Base-by-base conservation (phyloP, 2,888 invertebrate genomes). In the Pogonocherus hispidulus region DNA sequence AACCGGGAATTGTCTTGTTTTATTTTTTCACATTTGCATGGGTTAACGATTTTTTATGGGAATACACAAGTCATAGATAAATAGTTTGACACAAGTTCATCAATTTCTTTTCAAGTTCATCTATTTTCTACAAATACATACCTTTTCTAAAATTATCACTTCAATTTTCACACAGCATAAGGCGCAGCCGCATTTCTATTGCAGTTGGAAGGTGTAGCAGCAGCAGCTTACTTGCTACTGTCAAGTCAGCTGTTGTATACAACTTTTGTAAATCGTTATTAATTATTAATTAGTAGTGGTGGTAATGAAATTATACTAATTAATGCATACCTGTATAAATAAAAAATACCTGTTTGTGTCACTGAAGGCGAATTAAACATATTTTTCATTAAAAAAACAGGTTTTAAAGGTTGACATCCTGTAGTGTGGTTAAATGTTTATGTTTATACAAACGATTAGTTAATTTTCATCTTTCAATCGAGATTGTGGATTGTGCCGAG, bases 191-290 rank as follows among this genome's bases (percentile, higher is more conserved):
- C 54, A 16, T 2, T 14, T 32, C 32, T 27, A 16, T 16, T 19
- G 18, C 3, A n/a, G 22, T 20, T 18, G 14, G 20, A 44, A 57
- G 57, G 57, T 57, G 57, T 57, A 57, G n/a, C 22, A 44, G 23
- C 57, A n/a, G n/a, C n/a, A n/a, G n/a, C n/a, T n/a, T n/a, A n/a
- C n/a, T n/a, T n/a, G n/a, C n/a, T n/a, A n/a, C n/a, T 59, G 75
- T 76, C 76, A 76, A 72, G 73, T 77, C 75, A 75, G 75, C 75
- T 75, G 73, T 75, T 74, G n/a, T 71, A 65, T 66, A 70, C 63
- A 72, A 74, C 69, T 70, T 68, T 63, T 62, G 70, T 66, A 65
- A 66, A 72, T 67, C n/a, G n/a, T n/a, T 57, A 63, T 41, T 5
- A n/a, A 41, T 11, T 14, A 49, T 16, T 66, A 49, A 64, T 56